A percentile compares a stretch with the other conserved stretches of the same genome.
Conservation (phyloP, 2,113 vertebrate species). For the Suricata suricatta region DNA sequence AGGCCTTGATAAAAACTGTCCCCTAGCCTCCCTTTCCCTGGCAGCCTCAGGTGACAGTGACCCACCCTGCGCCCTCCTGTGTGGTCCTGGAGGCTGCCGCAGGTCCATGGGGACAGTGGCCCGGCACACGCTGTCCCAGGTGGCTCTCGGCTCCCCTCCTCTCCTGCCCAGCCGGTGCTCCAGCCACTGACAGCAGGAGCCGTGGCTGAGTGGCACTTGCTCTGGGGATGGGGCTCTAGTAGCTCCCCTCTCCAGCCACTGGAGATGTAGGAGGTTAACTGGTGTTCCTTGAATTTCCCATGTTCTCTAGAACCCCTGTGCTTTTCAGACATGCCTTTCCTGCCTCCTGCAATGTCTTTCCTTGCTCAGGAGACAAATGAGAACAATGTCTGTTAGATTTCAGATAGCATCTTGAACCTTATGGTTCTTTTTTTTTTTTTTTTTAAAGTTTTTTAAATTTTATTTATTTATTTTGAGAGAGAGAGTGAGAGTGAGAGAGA, state of each 20-base stretch:
- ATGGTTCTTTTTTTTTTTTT: background rate
- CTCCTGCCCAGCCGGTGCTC: rapidly evolving
- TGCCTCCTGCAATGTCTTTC: background rate
- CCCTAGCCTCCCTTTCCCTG: background rate
- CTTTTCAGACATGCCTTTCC: background rate
- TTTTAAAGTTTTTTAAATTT: too few relatives aligned
- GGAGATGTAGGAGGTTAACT: too few relatives aligned
- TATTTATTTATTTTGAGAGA: too few relatives aligned
- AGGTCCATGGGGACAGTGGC: background rate
- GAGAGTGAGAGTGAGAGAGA: too few relatives aligned
- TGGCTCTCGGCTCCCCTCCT: background rate
- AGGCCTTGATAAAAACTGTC: background rate
- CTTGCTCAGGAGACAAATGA: background rate
- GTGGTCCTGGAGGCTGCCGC: background rate
- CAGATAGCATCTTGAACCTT: background rate
- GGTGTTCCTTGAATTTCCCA: background rate
- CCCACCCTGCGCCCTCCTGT: background rate
- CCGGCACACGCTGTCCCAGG: background rate
- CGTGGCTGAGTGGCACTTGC: background rate
- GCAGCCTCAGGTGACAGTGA: background rate
- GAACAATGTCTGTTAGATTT: background rate
- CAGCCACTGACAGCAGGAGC: rapidly evolving
- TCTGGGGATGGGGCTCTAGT: background rate
- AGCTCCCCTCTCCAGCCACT: background rate
- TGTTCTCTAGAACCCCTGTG: background rate